phyloP scores from a whole-genome alignment of 2,797 vertebrate species.

The Sebastiscus albofasciatus region DNA sequence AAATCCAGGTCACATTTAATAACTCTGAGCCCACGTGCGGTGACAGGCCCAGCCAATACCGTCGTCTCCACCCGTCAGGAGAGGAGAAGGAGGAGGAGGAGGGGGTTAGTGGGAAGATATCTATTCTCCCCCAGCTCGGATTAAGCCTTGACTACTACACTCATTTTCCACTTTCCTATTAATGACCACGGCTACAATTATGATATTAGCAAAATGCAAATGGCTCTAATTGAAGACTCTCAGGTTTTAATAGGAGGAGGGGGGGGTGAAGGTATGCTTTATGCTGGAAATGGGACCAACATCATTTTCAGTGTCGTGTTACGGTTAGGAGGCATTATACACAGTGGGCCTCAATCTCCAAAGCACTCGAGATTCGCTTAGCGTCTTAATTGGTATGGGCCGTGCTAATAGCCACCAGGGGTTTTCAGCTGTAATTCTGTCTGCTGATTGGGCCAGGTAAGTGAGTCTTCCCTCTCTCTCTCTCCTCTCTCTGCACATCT shows the following conservation, averaged over 20 bases:
- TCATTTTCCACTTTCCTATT: slow-evolving; percentile 84
- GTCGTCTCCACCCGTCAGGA: slow-evolving; percentile 54
- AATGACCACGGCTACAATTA: slow-evolving; percentile 86
- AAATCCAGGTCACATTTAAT: slow-evolving; percentile 77
- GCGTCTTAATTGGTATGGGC: slow-evolving; percentile 85
- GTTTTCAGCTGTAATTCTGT: slow-evolving; percentile 74
- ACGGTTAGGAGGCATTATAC: slow-evolving; percentile 82
- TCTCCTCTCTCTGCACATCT: slow-evolving; percentile 15
- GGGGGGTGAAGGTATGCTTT: slow-evolving; percentile 77
- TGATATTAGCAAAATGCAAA: slow-evolving; percentile 88
- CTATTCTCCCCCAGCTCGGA: slow-evolving; percentile 69
- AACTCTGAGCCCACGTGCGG: slow-evolving; percentile 52
- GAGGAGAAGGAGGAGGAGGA: slow-evolving; percentile 1
- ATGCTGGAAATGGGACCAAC: slow-evolving; percentile 76
- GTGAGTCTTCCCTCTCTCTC: slow-evolving; percentile 36
- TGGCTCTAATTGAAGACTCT: slow-evolving; percentile 86
- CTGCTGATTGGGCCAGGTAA: slow-evolving; percentile 82
- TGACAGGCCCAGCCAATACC: slow-evolving; percentile 63
- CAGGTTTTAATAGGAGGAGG: slow-evolving; percentile 79
- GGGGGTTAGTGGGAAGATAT: slow-evolving; percentile 54
- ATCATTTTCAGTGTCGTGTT: slow-evolving; percentile 78
- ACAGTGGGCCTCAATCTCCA: slow-evolving; percentile 82
- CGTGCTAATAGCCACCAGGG: slow-evolving; percentile 82
- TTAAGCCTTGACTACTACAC: slow-evolving; percentile 74
- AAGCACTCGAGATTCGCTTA: slow-evolving; percentile 86